Base-by-base conservation (phyloP, 1,140 invertebrate species). In the Euwallacea fornicatus region DNA sequence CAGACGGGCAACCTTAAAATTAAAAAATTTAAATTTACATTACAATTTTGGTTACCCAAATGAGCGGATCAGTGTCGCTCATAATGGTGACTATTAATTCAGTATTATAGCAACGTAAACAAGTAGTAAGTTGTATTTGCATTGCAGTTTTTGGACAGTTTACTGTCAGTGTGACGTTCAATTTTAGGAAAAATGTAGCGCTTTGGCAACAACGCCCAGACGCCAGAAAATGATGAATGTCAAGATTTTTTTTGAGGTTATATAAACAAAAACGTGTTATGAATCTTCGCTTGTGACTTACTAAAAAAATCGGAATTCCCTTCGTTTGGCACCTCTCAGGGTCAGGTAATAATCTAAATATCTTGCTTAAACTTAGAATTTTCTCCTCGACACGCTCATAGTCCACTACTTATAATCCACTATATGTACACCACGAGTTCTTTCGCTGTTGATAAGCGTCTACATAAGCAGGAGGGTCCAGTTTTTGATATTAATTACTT, bases 181-280 rank as follows among this genome's bases (percentile, higher is more conserved):
- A 33, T 33, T 33, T 33, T 33, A 33, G 21, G 4, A 33, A 33
- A 33, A 33, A 33, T 33, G 21, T 33, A 4, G 1, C 21, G 4
- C 4, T 33, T 33, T 33, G 21, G 21, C 21, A 33, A 33, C 21
- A 33, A 33, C 1, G 21, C 21, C 21, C 21, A 33, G 21, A 33
- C 21, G 21, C 21, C 21, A 33, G 21, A 33, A 33, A 33, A 33
- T 33, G 21, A 33, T 33, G 21, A 50, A 11, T 50, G 46, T 50
- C 46, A 50, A 50, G 13, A 10, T 50, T 50, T 50, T 50, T 50
- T 68, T 68, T 56, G 21, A 66, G 64, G 64, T 66, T 66, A 66
- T 50, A 59, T 44, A 15, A 44, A 44, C 54, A 58, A 71, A 71
- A 71, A 64, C 69, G 69, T 71, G 69, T 71, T 71, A 65, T 71